Evolutionary conservation across 1,140 invertebrate species (phyloP).

Genomic region (Drosophila persimilis): DNA sequence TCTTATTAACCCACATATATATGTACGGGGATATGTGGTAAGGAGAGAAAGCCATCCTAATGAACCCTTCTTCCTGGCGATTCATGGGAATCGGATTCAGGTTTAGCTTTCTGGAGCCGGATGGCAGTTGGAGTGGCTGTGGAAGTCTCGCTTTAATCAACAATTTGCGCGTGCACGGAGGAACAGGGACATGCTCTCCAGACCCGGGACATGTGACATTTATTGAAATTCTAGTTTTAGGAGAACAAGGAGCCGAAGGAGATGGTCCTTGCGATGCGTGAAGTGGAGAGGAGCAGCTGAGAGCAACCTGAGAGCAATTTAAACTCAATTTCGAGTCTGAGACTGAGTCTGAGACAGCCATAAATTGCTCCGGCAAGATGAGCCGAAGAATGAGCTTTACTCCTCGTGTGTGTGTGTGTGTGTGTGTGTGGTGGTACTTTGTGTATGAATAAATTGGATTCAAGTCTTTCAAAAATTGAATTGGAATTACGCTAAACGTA

Average conservation of each 20-base stretch:
- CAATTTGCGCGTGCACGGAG: constrained; percentile 53
- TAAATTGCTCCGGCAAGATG: constrained; percentile 44
- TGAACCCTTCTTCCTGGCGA: constrained; percentile 59
- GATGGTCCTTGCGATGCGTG: background rate
- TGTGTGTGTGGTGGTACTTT: constrained; percentile 21
- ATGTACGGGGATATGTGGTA: background rate
- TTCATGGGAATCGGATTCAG: constrained; percentile 7
- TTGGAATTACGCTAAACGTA: constrained; percentile 7
- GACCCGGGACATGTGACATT: constrained; percentile 66
- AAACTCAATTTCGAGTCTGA: constrained; percentile 49
- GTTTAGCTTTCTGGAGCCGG: constrained; percentile 1
- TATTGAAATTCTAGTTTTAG: constrained; percentile 66
- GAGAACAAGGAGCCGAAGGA: no score
- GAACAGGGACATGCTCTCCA: no score
- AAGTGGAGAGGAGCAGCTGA: constrained; percentile 35
- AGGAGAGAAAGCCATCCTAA: constrained; percentile 54
- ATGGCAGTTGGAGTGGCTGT: constrained; percentile 14
- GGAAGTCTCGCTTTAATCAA: constrained; percentile 64
- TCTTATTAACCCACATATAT: constrained; percentile 77
- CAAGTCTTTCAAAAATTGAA: constrained; percentile 18
- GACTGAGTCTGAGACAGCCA: constrained; percentile 13
- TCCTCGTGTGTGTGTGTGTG: constrained; percentile 4
- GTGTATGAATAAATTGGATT: constrained; percentile 43
- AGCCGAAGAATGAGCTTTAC: constrained; percentile 33
- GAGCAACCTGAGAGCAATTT: constrained; percentile 42